Evolutionary conservation across 2,797 vertebrate species (phyloP), one percentile per base, ranked within the genome.

Genomic region (Acanthurus leucopareius): DNA sequence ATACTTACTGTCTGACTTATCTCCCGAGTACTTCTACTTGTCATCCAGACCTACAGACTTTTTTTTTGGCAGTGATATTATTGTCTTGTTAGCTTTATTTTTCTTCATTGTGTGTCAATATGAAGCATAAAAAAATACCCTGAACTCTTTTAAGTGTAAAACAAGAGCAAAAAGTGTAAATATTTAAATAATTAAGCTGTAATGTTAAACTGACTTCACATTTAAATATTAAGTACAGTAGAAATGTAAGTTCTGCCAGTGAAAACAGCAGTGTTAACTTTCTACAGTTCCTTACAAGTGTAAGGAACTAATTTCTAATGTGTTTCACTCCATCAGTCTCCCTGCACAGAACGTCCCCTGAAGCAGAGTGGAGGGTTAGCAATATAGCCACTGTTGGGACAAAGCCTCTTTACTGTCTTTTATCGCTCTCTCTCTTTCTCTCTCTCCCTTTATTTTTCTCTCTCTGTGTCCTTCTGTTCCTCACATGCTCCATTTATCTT

Each of bases 281-380:
- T 63, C 17, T 44, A 20, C 69, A 57, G 53, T 54, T 10, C 13
- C 42, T 51, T 62, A 65, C 60, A 63, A 62, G 78, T 52, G 52
- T 67, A 63, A 64, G 68, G 53, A 77, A 54, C 78, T 54, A 14
- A 52, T 79, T 79, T 73, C 42, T 69, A 53, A 88, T 72, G 60
- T 54, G 56, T 73, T 84, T 83, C 69, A 74, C 80, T 84, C 75
- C 69, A 85, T 85, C 78, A 54, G 69, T 73, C 79, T 54, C 52
- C 61, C 57, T 78, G 42, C 66, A 80, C 66, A 67, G 68, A 86
- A 72, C 6, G 38, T 86, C 75, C 82, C 85, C 79, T 82, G 32
- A 38, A 87, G 90, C 85, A 28, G 45, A 75, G 65, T 57, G 69
- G 22, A 79, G 69, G 66, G 69, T 83, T 77, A 63, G 74, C 62